Conservation (phyloP, 2,888 invertebrate genomes). For the Cephonodes hylas region DNA sequence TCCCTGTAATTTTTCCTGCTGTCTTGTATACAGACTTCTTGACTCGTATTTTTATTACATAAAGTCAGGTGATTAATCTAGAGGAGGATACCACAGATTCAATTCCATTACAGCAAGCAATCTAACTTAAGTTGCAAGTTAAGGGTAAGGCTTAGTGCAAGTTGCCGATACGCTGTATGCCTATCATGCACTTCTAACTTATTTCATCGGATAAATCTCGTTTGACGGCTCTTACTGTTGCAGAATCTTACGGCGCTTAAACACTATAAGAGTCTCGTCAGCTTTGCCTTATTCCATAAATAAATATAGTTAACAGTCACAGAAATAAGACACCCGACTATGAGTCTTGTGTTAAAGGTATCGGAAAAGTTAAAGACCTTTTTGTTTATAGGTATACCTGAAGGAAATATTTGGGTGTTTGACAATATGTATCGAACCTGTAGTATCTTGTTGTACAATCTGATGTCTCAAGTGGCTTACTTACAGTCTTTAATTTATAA, state of each 20-base stretch:
- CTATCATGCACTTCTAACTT: slow-evolving; percentile 6
- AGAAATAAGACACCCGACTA: too few relatives aligned
- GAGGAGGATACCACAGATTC: slow-evolving; percentile 13
- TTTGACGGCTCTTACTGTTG: background rate
- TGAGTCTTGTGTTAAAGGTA: too few relatives aligned
- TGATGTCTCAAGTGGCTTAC: too few relatives aligned
- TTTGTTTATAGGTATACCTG: too few relatives aligned
- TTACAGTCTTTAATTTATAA: too few relatives aligned
- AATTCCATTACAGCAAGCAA: slow-evolving; percentile 23
- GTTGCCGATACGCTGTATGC: slow-evolving; percentile 3
- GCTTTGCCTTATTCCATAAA: too few relatives aligned
- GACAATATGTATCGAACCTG: too few relatives aligned
- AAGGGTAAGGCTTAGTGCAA: slow-evolving; percentile 2
- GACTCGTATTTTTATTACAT: background rate
- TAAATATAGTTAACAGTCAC: too few relatives aligned
- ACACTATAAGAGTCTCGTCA: background rate
- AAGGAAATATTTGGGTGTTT: too few relatives aligned
- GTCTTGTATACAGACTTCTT: background rate
- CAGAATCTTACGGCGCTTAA: background rate
- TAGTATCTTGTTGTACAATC: too few relatives aligned
- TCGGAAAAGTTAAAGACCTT: too few relatives aligned
- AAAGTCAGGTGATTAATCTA: background rate
- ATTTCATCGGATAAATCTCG: slow-evolving; percentile 4
- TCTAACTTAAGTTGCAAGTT: slow-evolving; percentile 22
- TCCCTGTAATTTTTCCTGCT: too few relatives aligned